Evolutionary conservation across 2,888 invertebrate species (phyloP), one percentile per base, ranked within the genome.

Genomic region (Drosophila meridionalis): DNA sequence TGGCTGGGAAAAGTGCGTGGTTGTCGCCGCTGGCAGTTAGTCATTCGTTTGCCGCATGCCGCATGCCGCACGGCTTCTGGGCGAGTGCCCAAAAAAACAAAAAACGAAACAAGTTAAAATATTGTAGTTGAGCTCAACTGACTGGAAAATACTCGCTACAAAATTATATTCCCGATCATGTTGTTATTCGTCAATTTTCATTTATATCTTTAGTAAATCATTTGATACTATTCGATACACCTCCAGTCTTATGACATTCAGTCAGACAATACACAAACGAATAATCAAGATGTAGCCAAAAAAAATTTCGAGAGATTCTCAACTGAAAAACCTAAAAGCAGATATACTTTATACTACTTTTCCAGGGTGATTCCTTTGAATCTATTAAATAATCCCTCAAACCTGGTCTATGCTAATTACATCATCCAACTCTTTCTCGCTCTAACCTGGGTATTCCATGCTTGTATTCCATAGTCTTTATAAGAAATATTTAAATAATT

Each of bases 1-100:
- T 69, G 64, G 50, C 48, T 57, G 40, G 52, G n/a, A 57, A 57
- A 84, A 83, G 84, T 87, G 89, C 82, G 87, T 89, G 82, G 77
- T 59, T 56, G 72, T 71, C 69, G 84, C 87, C 80, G 70, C 43
- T 76, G 82, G 89, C 85, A 80, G 87, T 85, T 87, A 89, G 87
- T 89, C 89, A 89, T 89, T 59, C 79, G 45, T 55, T 55, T 68
- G 68, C 72, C 72, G 2, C 56, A 56, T 42, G 30, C 52, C 36
- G 53, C 53, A 38, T 36, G 26, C 53, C 38, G 38, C 36, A 59
- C 60, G 38, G 36, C 61, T 30, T 64, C 38, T 36, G 11, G 59
- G 38, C 69, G 26, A 60, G 53, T 43, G 38, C 47, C 50, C 47
- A 9, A 30, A 38, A 38, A 73, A 60, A 48, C 43, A 2, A 30